Evolutionary conservation across 1,140 invertebrate species (phyloP).

Genomic region (Bombus polaris): DNA sequence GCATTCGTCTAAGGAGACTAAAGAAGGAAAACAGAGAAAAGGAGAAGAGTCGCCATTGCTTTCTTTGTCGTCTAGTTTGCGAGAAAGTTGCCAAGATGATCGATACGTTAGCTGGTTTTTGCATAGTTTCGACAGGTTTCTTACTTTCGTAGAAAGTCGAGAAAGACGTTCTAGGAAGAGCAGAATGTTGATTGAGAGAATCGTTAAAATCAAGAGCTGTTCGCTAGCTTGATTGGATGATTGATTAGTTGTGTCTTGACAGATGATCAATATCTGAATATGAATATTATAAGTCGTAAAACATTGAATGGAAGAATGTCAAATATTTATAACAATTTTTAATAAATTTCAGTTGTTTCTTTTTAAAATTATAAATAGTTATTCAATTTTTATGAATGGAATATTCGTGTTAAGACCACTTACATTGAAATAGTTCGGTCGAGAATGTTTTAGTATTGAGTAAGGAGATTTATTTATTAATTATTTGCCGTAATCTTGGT

Average conservation of each 20-base stretch:
- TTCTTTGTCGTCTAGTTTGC: constrained; percentile 1
- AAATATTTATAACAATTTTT: too few relatives aligned
- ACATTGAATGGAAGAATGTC: background rate
- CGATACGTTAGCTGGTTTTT: constrained; percentile 16
- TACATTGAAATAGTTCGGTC: too few relatives aligned
- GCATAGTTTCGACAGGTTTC: constrained; percentile 8
- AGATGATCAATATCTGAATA: background rate
- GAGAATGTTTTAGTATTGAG: too few relatives aligned
- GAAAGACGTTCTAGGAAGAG: background rate
- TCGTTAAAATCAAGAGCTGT: background rate
- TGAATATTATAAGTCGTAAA: too few relatives aligned
- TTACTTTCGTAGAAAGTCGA: constrained; percentile 29
- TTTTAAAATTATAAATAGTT: background rate
- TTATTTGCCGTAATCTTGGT: too few relatives aligned
- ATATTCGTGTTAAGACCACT: too few relatives aligned
- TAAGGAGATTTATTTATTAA: too few relatives aligned
- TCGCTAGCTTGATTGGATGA: background rate
- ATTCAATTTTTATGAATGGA: too few relatives aligned
- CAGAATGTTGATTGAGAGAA: too few relatives aligned
- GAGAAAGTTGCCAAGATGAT: constrained; percentile 28
- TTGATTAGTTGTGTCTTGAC: background rate
- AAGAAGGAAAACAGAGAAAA: background rate
- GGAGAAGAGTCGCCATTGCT: background rate
- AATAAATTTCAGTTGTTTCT: background rate
- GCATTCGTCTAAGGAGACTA: too few relatives aligned